Evolutionary conservation across 2,113 vertebrate genomes (phyloP), one percentile per base, ranked within the genome.

Genomic region (Pygoscelis antarcticus): DNA sequence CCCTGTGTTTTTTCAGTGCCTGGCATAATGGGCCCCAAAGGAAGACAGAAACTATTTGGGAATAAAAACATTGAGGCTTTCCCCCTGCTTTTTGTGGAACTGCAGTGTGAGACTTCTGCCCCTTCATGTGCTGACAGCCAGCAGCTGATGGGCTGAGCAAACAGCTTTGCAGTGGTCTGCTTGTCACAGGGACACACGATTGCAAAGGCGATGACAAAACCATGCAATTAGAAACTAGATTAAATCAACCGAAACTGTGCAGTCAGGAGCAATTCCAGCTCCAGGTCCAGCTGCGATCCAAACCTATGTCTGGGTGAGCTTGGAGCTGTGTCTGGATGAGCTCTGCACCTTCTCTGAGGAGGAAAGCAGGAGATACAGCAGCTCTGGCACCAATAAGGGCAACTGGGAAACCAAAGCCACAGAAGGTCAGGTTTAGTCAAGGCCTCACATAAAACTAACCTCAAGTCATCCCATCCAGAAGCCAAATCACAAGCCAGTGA

Each of bases 101-200:
- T 55, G 40, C 16, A 32, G 6, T 2, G 11, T 4, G 54, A 58
- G 34, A 3, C 1, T 58, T 76, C 23, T 60, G 22, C 32, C 36
- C 10, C 30, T 80, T 38, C 58, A 3, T 2, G 32, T 29, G 42
- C 58, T 72, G 58, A 18, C 30, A 85, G 66, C 14, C 3, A 0
- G 46, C 62, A 49, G 89, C 68, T 29, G 77, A 42, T 16, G 61
- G 66, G 51, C 79, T 80, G 51, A 66, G 74, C 51, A 26, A 11
- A 11, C 0, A 0, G 21, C 46, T 78, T 44, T 2, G 34, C 0
- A 5, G 36, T 32, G 36, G 10, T 21, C 40, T 54, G 52, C 61
- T 49, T 40, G 44, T 46, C 34, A n/a, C 42, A 30, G 70, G 51
- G 61, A 55, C 29, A 14, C 0, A 3, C 0, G 0, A 16, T 4